Percentiles rank a stretch among this genome's conserved stretches.
Evolutionary conservation across 2,797 vertebrate species (phyloP).

Genomic region (Phalloptychus januarius): DNA sequence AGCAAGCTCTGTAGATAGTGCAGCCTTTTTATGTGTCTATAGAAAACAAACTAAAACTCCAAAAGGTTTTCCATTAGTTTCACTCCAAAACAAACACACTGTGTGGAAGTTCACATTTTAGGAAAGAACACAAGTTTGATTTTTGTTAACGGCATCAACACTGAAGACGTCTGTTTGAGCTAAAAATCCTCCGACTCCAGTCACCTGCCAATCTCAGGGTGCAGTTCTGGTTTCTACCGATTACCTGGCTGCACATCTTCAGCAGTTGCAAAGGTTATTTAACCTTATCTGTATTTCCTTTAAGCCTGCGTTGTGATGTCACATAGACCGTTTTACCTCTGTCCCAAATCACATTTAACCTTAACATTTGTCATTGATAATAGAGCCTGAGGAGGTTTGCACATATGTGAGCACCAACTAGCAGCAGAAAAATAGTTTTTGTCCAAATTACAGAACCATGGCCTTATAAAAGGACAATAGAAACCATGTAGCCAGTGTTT

Average conservation of each 20-base stretch:
- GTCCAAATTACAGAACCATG: neutral
- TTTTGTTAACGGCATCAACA: neutral
- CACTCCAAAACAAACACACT: no score
- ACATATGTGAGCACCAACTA: neutral
- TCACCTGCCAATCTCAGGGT: neutral
- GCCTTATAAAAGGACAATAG: neutral
- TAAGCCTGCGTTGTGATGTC: neutral
- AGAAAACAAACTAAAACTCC: no score
- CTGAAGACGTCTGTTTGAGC: neutral
- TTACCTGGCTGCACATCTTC: neutral
- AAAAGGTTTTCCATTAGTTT: no score
- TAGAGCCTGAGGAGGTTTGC: neutral
- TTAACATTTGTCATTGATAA: neutral
- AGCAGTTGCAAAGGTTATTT: neutral
- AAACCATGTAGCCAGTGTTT: slow-evolving; percentile 1
- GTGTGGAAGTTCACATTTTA: no score
- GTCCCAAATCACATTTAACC: neutral
- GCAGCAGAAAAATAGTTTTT: neutral
- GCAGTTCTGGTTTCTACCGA: neutral
- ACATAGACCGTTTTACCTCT: neutral
- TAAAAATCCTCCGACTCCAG: neutral
- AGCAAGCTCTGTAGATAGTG: no score
- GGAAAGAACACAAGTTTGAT: no score
- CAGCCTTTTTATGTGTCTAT: no score
- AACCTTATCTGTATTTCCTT: neutral